phyloP scores from a whole-genome alignment of 1,140 invertebrate genomes.

The Copidosoma floridanum region DNA sequence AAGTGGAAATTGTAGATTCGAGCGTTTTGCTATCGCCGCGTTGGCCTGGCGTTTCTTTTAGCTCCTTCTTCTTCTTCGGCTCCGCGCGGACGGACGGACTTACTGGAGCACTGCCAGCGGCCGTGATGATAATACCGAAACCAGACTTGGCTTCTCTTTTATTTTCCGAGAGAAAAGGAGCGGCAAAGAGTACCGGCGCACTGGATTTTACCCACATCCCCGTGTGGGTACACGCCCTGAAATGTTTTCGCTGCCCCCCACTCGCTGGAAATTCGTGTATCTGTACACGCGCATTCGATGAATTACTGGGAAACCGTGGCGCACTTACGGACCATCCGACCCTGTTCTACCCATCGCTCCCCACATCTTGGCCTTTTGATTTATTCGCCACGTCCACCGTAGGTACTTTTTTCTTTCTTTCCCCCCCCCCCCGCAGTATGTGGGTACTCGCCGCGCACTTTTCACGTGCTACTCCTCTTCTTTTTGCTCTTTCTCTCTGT shows the following conservation, averaged over 20 bases:
- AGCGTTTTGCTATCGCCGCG: slow-evolving; percentile 2
- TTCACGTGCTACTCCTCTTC: too few relatives aligned
- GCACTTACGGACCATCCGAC: too few relatives aligned
- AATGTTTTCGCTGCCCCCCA: slow-evolving; percentile 14
- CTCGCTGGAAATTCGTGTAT: slow-evolving; percentile 8
- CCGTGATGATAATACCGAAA: slow-evolving; percentile 26
- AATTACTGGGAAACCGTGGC: slow-evolving; percentile 2
- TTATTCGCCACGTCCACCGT: slow-evolving; percentile 8
- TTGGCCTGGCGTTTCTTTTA: background rate
- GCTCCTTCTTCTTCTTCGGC: background rate
- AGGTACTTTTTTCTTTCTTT: background rate
- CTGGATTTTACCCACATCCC: background rate
- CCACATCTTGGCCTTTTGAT: slow-evolving; percentile 3
- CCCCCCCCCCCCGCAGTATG: background rate
- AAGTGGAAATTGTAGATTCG: slow-evolving; percentile 26
- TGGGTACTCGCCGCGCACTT: background rate
- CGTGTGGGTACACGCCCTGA: background rate
- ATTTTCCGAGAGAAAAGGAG: background rate
- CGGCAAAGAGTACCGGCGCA: background rate
- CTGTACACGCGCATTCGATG: too few relatives aligned
- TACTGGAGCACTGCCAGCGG: slow-evolving; percentile 22
- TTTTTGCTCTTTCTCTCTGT: too few relatives aligned
- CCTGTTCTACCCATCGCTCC: too few relatives aligned
- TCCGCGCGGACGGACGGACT: background rate
- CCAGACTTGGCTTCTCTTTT: background rate